These are phyloP conservation scores for Phlogophora meticulosa DNA, from an alignment of 2,888 invertebrate genomes.

Conservation along the genomic window DNA sequence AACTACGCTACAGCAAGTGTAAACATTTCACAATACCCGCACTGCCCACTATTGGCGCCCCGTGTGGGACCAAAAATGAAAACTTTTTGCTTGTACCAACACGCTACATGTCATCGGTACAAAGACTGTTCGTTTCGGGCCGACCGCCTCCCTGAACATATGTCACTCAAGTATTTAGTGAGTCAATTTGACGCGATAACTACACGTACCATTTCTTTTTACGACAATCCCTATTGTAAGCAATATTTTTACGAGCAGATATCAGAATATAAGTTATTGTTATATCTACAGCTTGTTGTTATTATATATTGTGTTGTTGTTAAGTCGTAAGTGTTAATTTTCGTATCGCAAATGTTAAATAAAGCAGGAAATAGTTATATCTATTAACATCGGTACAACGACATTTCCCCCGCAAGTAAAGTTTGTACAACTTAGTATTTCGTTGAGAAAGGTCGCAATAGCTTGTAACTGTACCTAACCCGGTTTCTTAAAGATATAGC, in stretches of 20 bases:
- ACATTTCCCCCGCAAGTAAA: slow-evolving; percentile 1
- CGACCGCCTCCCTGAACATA: slow-evolving; percentile 30
- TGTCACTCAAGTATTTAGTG: slow-evolving; percentile 50
- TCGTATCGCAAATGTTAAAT: slow-evolving; percentile 7
- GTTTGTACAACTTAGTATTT: slow-evolving; percentile 6
- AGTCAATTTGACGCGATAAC: slow-evolving; percentile 44
- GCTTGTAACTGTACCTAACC: slow-evolving; percentile 26
- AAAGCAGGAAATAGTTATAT: no score
- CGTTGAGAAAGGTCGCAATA: slow-evolving; percentile 10
- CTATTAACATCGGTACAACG: no score
- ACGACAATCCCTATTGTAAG: slow-evolving; percentile 35
- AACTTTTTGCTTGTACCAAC: slow-evolving; percentile 21
- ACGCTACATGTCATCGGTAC: slow-evolving; percentile 36
- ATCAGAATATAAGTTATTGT: slow-evolving; percentile 22
- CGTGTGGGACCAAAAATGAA: slow-evolving; percentile 29
- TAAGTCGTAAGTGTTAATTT: slow-evolving; percentile 31
- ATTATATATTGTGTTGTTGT: slow-evolving; percentile 29
- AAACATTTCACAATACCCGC: slow-evolving; percentile 23
- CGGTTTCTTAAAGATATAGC: slow-evolving; percentile 24
- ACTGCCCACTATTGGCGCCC: slow-evolving; percentile 40
- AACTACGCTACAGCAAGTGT: slow-evolving; percentile 17
- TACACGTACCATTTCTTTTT: slow-evolving; percentile 49
- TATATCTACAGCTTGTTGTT: slow-evolving; percentile 34
- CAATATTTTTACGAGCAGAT: slow-evolving; percentile 18
- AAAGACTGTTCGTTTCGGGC: slow-evolving; percentile 32